Base-by-base conservation (phyloP, 2,113 vertebrate genomes). In the Eubucco bourcierii region DNA sequence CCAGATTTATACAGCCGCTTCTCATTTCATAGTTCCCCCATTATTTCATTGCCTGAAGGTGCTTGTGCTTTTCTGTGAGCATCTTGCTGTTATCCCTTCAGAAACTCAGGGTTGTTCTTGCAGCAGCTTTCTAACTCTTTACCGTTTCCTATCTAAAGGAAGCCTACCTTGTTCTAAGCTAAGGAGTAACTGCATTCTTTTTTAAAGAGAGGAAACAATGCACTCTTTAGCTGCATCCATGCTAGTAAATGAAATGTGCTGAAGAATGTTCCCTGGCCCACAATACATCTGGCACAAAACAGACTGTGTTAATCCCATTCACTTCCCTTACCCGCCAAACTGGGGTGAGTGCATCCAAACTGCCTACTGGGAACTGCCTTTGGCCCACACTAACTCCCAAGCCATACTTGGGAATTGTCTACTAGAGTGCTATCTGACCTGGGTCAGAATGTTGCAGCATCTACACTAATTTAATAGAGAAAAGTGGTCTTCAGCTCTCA, bases 261-360 rank as follows among this genome's bases (percentile, higher is more conserved):
- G 53, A 95, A 87, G 80, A 96, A 91, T 85, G 73, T 90, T 95
- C 61, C 53, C 85, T 94, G 93, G 91, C 79, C 68, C 72, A 85
- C 33, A 83, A 70, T 29, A 87, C 27, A 68, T 90, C 63, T 95
- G 93, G 89, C 91, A 92, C 55, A 87, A 23, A 76, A 65, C 15
- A 89, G 61, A 23, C 82, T 86, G 68, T 65, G 47, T 93, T 58
- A 80, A 29, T 85, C 61, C 65, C 33, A 29, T 93, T 88, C 85
- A 86, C 47, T 77, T 94, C 71, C 75, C 19, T 65, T 67, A 64
- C 84, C 72, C 0, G 19, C 66, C 94, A 93, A 79, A 72, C 41
- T 55, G 70, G 80, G 70, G 13, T 0, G 7, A 90, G 23, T 50
- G 89, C 63, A 77, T 93, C 72, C 87, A 93, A 90, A 89, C 46